Conservation (phyloP, 2,113 vertebrate species). For the Xiphophorus hellerii region DNA sequence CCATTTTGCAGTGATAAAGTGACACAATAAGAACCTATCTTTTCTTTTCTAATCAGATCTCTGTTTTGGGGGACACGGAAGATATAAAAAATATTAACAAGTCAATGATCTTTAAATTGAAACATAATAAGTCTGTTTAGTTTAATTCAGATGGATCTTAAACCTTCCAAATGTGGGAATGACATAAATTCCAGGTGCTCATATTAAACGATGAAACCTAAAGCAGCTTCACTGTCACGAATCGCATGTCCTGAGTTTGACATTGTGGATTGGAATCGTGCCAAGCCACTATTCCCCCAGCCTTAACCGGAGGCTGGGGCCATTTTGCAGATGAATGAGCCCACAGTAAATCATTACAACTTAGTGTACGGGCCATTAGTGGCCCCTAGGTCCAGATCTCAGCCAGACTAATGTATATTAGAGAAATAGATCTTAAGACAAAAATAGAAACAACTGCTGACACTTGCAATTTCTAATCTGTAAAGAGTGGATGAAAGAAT, state of each 20-base stretch:
- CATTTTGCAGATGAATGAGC: conserved; percentile 42
- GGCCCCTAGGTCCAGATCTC: conserved; percentile 13
- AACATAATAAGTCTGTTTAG: too few species aligned
- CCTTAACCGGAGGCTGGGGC: conserved; percentile 10
- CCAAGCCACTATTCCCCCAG: conserved; percentile 47
- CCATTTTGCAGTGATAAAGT: too few species aligned
- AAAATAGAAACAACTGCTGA: conserved; percentile 6
- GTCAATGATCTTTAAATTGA: too few species aligned
- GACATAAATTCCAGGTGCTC: too few species aligned
- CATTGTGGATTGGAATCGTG: conserved; percentile 72
- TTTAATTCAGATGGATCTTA: too few species aligned
- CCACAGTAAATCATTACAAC: conserved; percentile 31
- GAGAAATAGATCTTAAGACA: conserved; percentile 22
- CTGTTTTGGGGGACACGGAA: too few species aligned
- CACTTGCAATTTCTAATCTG: too few species aligned
- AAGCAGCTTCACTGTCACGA: conserved; percentile 34
- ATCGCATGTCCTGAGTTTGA: conserved; percentile 62
- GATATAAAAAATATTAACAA: too few species aligned
- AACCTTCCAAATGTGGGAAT: too few species aligned
- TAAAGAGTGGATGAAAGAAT: too few species aligned
- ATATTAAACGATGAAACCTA: neutral
- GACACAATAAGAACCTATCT: too few species aligned
- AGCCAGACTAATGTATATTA: conserved; percentile 32
- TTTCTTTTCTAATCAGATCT: too few species aligned
- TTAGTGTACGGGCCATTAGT: conserved; percentile 20